Conservation (phyloP, 2,113 vertebrate species). For the Sakesphorus luctuosus region DNA sequence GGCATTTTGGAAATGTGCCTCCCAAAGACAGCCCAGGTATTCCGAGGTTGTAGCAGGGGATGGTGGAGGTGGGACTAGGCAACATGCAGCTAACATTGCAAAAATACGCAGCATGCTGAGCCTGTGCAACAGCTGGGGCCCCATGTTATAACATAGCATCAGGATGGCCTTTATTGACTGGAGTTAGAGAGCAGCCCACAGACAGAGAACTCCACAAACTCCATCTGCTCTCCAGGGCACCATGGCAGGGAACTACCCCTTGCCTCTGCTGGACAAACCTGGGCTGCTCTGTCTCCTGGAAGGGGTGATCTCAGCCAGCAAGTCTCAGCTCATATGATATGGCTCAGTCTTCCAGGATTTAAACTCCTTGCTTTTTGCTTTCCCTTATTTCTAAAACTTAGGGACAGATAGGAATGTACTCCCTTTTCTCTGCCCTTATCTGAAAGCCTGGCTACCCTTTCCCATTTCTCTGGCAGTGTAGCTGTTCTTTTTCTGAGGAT, state of each 20-base stretch:
- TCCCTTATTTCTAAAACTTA: neutral
- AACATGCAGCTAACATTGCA: fast-evolving
- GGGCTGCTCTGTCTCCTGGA: neutral
- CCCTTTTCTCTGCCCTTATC: neutral
- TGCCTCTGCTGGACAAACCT: neutral
- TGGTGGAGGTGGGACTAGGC: neutral
- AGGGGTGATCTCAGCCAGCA: neutral
- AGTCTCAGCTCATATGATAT: neutral
- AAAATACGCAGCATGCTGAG: neutral
- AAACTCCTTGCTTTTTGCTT: neutral
- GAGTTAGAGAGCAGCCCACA: neutral
- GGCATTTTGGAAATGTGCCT: neutral
- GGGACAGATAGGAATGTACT: neutral
- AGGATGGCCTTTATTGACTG: neutral
- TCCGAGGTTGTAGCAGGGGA: neutral
- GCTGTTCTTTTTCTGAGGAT: neutral
- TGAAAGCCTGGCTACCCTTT: neutral
- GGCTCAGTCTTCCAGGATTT: neutral
- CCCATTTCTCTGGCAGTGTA: neutral
- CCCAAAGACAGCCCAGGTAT: neutral
- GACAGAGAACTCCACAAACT: neutral
- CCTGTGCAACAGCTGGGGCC: neutral
- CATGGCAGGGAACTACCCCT: neutral
- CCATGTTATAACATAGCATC: neutral
- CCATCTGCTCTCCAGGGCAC: neutral